Evolutionary conservation across 2,888 invertebrate genomes (phyloP).

Genomic region (Dorcus parallelipipedus): DNA sequence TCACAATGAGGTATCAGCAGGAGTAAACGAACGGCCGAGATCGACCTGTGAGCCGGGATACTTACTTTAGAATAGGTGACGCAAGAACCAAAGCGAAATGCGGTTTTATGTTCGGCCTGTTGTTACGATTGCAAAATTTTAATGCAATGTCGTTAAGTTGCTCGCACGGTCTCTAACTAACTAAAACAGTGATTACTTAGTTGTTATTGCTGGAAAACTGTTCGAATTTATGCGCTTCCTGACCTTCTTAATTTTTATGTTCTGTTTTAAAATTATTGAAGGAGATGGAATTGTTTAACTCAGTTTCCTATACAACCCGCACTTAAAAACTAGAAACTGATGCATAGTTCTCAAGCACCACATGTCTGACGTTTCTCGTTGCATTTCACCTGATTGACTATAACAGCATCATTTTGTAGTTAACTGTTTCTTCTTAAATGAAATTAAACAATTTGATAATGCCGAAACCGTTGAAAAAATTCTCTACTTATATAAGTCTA

Average conservation of each 20-base stretch:
- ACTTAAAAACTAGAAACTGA: too few species aligned
- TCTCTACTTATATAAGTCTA: too few species aligned
- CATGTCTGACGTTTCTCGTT: too few species aligned
- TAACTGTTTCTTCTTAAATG: too few species aligned
- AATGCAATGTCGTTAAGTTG: constrained; percentile 40
- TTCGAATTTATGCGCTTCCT: constrained; percentile 7
- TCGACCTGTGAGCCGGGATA: constrained; percentile 5
- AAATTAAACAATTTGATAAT: too few species aligned
- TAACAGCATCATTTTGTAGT: too few species aligned
- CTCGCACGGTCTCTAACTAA: constrained; percentile 32
- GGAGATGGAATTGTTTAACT: too few species aligned
- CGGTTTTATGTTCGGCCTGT: constrained; percentile 28
- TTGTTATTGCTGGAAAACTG: constrained; percentile 31
- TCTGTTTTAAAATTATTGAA: too few species aligned
- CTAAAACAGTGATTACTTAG: constrained; percentile 42
- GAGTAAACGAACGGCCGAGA: constrained; percentile 8
- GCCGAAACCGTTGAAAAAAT: too few species aligned
- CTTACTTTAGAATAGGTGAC: constrained; percentile 7
- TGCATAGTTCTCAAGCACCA: too few species aligned
- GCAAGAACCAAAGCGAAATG: constrained; percentile 16
- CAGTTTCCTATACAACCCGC: too few species aligned
- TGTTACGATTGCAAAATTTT: constrained; percentile 42
- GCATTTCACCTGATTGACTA: too few species aligned
- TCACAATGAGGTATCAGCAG: constrained; percentile 25
- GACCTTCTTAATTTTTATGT: not conserved